phyloP scores from a whole-genome alignment of 2,888 invertebrate genomes.

The Sympetrum striolatum region DNA sequence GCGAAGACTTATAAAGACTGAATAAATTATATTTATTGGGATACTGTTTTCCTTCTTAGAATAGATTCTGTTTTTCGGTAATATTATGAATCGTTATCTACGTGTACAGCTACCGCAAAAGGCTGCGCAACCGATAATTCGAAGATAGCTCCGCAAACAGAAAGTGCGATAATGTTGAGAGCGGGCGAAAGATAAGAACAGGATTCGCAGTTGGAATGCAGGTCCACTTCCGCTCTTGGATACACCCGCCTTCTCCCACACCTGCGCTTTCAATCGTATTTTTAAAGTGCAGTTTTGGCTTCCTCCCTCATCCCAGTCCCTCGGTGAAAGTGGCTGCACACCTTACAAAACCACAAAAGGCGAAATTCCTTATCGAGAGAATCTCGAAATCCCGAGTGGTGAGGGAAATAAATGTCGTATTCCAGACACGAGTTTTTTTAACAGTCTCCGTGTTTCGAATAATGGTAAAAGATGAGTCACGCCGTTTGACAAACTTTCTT shows the following conservation, averaged over 20 bases:
- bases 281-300: not conserved
- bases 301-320: not conserved
- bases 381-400: not conserved
- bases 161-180: not conserved
- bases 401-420: not conserved
- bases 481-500: too few species aligned
- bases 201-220: not conserved
- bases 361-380: not conserved
- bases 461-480: too few species aligned
- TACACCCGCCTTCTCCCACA: not conserved
- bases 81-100: too few species aligned
- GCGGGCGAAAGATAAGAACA: not conserved
- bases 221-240: not conserved
- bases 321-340: not conserved
- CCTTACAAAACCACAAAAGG: not conserved
- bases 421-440: not conserved
- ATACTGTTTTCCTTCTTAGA: too few species aligned
- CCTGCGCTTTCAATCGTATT: not conserved
- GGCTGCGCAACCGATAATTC: too few species aligned
- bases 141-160: too few species aligned
- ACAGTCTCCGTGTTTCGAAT: not conserved
- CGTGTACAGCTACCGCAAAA: too few species aligned
- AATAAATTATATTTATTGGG: too few species aligned
- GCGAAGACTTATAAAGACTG: too few species aligned
- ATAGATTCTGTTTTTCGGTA: too few species aligned